These are phyloP conservation scores for Uria aalge DNA, from an alignment of 2,113 vertebrate species.

Conservation along the genomic window DNA sequence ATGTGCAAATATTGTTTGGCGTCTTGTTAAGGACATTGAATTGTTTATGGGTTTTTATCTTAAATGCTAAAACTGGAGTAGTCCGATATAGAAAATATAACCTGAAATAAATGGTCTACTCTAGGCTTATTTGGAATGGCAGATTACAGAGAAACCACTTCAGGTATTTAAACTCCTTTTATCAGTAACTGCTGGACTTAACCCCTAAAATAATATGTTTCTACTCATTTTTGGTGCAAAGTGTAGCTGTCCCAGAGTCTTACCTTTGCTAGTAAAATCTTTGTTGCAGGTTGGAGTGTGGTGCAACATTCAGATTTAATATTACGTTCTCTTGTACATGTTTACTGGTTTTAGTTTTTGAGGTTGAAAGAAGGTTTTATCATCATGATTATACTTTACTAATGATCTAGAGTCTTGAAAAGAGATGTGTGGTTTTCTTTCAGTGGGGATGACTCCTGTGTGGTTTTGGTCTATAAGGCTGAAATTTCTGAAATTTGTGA, in stretches of 20 bases:
- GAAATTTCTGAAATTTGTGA: neutral
- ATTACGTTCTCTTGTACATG: neutral
- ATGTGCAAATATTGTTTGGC: neutral
- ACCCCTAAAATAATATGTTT: neutral
- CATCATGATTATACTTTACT: neutral
- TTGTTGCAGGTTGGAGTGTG: neutral
- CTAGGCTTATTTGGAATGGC: neutral
- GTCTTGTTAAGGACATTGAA: neutral
- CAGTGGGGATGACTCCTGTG: neutral
- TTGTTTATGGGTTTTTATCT: neutral
- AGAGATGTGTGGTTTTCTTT: neutral
- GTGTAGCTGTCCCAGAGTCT: neutral
- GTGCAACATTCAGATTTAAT: neutral
- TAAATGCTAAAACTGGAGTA: neutral
- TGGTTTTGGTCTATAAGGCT: neutral
- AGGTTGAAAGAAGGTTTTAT: neutral
- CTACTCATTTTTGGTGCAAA: neutral
- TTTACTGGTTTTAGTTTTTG: neutral
- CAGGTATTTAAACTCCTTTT: neutral
- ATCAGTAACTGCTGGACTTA: neutral
- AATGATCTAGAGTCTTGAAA: neutral
- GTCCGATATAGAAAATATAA: neutral
- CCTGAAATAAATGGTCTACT: neutral
- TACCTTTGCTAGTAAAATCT: neutral
- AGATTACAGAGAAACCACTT: neutral